A percentile compares a stretch with the other conserved stretches of the same genome.
Conservation (phyloP, 2,888 invertebrate species). For the Lumbricus terrestris region DNA sequence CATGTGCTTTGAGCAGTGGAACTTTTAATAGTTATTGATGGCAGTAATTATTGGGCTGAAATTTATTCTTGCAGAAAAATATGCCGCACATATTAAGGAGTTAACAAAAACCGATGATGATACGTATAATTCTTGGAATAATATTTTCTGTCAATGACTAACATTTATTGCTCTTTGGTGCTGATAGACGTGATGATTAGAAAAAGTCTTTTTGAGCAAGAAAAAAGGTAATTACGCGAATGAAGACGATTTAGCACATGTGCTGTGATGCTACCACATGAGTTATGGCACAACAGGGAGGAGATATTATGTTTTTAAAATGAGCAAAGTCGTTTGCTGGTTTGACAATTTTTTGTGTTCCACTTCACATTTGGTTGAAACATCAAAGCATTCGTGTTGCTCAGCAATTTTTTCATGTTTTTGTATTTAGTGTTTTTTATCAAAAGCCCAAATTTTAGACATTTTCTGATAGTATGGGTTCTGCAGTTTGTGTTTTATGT, state of each 20-base stretch:
- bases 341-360: not conserved
- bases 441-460: not conserved
- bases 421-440: not conserved
- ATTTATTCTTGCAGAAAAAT: no score
- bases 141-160: no score
- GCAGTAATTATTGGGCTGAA: no score
- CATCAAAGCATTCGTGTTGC: not conserved
- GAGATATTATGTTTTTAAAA: not conserved
- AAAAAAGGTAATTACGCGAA: not conserved
- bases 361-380: not conserved
- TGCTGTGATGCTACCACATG: not conserved
- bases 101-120: no score
- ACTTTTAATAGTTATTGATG: no score
- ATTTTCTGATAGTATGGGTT: not conserved
- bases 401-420: not conserved
- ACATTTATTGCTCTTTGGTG: no score
- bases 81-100: no score
- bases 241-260: not conserved
- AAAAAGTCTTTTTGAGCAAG: not conserved
- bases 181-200: no score
- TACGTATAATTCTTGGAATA: no score
- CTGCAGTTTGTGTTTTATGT: not conserved
- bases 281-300: not conserved
- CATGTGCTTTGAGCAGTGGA: no score
- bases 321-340: not conserved